These are phyloP conservation scores for Lophotis ruficrista DNA, from an alignment of 2,113 vertebrate genomes.

Conservation along the genomic window DNA sequence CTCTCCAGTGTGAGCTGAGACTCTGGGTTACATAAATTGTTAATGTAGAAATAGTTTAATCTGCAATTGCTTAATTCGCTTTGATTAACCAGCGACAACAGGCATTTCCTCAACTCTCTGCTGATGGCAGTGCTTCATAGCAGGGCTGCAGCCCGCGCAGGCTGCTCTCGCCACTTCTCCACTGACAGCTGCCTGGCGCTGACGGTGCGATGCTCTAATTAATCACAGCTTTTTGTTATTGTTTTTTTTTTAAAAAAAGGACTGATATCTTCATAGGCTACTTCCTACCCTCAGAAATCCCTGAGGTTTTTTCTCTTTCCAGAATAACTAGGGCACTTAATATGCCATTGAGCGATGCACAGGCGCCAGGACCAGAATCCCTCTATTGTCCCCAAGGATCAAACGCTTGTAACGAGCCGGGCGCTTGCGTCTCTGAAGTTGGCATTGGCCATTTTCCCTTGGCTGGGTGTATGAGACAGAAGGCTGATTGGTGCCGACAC, in stretches of 20 bases:
- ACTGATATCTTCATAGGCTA: not conserved
- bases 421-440: not conserved
- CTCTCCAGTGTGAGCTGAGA: constrained; percentile 46
- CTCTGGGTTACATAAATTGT: constrained; percentile 34
- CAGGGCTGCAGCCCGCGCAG: not conserved
- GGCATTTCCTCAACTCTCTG: constrained; percentile 3
- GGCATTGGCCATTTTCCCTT: not conserved
- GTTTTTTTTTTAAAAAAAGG: not conserved
- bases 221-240: not conserved
- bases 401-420: not conserved
- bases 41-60: constrained; percentile 55
- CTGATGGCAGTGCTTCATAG: not conserved
- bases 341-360: not conserved
- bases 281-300: constrained; percentile 8
- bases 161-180: not conserved
- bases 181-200: not conserved
- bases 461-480: not conserved
- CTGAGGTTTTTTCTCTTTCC: not conserved
- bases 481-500: not conserved
- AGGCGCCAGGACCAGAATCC: not conserved
- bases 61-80: constrained; percentile 28
- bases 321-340: constrained; percentile 33
- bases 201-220: not conserved
- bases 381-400: constrained; percentile 22
- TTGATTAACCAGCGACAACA: constrained; percentile 18